phyloP scores from a whole-genome alignment of 2,113 vertebrate species.

The Rousettus leschenaultii region DNA sequence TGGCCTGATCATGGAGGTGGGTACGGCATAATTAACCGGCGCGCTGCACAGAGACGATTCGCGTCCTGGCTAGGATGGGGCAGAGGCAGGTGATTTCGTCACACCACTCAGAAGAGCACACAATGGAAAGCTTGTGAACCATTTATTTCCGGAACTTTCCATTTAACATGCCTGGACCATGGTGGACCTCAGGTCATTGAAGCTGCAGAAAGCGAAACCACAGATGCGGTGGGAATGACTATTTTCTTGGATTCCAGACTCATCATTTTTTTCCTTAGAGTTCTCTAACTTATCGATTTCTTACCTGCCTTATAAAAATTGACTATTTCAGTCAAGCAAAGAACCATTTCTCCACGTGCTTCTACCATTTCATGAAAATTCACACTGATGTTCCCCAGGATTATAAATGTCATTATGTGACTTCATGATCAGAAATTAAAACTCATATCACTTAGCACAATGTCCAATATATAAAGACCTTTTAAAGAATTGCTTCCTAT shows the following conservation, averaged over 20 bases:
- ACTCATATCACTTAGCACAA: not conserved
- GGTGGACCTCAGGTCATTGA: not conserved
- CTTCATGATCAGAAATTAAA: conserved; percentile 1
- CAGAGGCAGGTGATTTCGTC: not conserved
- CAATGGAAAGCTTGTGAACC: not conserved
- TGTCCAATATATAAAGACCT: not conserved
- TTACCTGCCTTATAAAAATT: not conserved
- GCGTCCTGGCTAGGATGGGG: not conserved
- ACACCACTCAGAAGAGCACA: not conserved
- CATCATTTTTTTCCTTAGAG: not conserved
- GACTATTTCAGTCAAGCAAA: not conserved
- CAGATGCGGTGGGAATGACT: not conserved
- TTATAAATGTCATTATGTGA: not conserved
- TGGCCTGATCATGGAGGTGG: no score
- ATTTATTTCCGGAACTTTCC: not conserved
- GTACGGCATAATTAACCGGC: no score
- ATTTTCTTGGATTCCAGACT: not conserved
- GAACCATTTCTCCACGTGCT: not conserved
- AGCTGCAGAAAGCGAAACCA: not conserved
- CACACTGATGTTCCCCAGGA: not conserved
- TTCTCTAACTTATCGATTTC: not conserved
- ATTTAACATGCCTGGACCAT: not conserved
- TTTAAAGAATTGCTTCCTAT: not conserved
- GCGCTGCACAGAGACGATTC: not conserved
- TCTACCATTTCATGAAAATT: not conserved